phyloP scores from a whole-genome alignment of 2,888 invertebrate genomes.

The Sialis fuliginosa region DNA sequence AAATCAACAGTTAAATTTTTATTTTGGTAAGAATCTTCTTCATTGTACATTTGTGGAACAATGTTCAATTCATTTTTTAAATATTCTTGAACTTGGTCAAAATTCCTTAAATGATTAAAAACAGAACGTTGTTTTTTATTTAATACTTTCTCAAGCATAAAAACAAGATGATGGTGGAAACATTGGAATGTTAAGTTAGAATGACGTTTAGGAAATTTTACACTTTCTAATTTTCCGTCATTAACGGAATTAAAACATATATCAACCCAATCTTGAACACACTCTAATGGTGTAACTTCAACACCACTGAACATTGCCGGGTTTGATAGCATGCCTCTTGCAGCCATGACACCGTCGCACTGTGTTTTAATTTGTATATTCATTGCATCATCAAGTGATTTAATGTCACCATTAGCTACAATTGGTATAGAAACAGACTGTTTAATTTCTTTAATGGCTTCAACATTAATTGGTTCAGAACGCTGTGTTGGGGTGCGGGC shows the following conservation, averaged over 20 bases:
- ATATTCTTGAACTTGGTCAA: constrained; percentile 51
- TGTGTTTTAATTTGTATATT: constrained; percentile 44
- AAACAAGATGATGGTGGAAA: constrained; percentile 92
- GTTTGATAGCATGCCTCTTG: constrained; percentile 77
- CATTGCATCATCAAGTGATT: constrained; percentile 50
- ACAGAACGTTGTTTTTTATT: constrained; percentile 49
- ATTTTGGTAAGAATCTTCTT: constrained; percentile 7
- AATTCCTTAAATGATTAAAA: constrained; percentile 61
- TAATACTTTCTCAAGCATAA: constrained; percentile 79
- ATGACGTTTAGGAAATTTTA: constrained; percentile 28
- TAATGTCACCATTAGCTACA: constrained; percentile 85
- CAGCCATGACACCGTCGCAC: constrained; percentile 79
- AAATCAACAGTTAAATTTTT: background rate
- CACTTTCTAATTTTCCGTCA: constrained; percentile 10
- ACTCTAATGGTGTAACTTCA: constrained; percentile 48
- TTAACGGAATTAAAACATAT: constrained; percentile 37
- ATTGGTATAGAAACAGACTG: constrained; percentile 62
- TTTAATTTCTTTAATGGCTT: constrained; percentile 52
- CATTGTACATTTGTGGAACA: constrained; percentile 20
- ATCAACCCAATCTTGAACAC: constrained; percentile 68
- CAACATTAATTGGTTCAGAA: constrained; percentile 51
- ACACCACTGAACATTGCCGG: constrained; percentile 74
- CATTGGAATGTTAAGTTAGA: constrained; percentile 52
- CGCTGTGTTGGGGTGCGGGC: constrained; percentile 73
- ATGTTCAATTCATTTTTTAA: constrained; percentile 38